phyloP scores from a whole-genome alignment of 30 jellyfish, hydroid and myxozoan species.

The Chrysaora quinquecirrha region DNA sequence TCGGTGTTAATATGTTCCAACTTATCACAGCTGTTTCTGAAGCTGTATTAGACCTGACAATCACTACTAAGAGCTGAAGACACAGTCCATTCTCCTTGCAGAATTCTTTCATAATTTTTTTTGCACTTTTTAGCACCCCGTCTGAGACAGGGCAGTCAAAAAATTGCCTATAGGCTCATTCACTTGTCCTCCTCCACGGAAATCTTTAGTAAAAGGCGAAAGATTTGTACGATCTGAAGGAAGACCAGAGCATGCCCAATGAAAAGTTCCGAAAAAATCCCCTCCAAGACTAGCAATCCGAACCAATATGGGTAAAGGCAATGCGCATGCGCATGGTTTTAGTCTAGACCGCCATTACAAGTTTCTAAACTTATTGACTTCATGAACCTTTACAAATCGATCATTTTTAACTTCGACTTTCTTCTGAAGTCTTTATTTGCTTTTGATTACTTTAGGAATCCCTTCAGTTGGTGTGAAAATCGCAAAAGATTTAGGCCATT shows the following conservation, averaged over 20 bases:
- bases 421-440: no score
- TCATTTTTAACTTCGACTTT: no score
- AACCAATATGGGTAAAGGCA: background rate
- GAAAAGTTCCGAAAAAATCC: background rate
- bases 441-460: constrained; percentile 51
- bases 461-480: constrained; percentile 35
- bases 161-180: constrained; percentile 40
- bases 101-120: no score
- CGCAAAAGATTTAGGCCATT: constrained; percentile 74
- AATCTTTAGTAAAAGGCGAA: constrained; percentile 45
- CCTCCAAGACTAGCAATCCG: background rate
- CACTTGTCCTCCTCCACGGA: constrained; percentile 46
- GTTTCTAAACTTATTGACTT: no score
- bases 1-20: no score
- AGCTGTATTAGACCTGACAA: no score
- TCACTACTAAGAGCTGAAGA: no score
- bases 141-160: constrained; percentile 15
- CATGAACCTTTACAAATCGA: no score
- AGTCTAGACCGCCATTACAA: no score
- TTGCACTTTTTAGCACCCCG: background rate
- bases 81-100: no score
- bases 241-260: constrained; percentile 23
- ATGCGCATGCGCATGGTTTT: constrained; percentile 18
- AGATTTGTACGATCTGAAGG: constrained; percentile 40
- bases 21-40: no score